Evolutionary conservation across 2,797 vertebrate species (phyloP).

Genomic region (Danio tinwini): DNA sequence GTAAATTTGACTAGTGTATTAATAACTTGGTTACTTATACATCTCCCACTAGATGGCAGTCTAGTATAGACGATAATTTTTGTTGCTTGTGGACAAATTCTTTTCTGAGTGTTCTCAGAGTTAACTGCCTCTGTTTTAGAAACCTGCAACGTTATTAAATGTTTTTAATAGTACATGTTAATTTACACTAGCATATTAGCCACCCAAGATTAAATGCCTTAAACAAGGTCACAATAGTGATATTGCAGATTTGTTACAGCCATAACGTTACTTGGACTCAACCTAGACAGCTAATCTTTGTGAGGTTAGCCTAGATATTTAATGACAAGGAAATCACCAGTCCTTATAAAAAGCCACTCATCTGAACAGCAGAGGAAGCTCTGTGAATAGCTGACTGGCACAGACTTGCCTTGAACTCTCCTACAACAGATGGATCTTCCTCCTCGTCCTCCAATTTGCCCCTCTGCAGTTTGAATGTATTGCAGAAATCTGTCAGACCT

Average conservation of each 20-base stretch:
- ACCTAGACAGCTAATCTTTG: not conserved
- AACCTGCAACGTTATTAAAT: slow-evolving; percentile 11
- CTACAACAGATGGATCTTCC: slow-evolving; percentile 91
- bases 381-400: slow-evolving; percentile 9
- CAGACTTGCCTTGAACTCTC: slow-evolving; percentile 91
- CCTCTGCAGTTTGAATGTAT: slow-evolving; percentile 90
- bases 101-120: slow-evolving; percentile 8
- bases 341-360: not conserved
- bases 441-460: slow-evolving; percentile 88
- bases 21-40: not conserved
- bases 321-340: not conserved
- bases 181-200: not conserved
- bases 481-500: slow-evolving; percentile 93
- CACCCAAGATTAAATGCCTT: not conserved
- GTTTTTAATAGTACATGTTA: slow-evolving; percentile 15
- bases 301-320: not conserved
- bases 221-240: not conserved
- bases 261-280: not conserved
- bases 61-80: slow-evolving; percentile 28
- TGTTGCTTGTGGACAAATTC: not conserved
- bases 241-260: not conserved
- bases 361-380: not conserved
- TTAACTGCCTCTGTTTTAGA: not conserved
- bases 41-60: slow-evolving; percentile 70
- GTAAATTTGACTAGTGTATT: no score